A percentile compares a stretch with the other conserved stretches of the same genome.
These are phyloP conservation scores for Cyclargus thomasi DNA, from an alignment of 1,140 invertebrate genomes.

Conservation along the genomic window DNA sequence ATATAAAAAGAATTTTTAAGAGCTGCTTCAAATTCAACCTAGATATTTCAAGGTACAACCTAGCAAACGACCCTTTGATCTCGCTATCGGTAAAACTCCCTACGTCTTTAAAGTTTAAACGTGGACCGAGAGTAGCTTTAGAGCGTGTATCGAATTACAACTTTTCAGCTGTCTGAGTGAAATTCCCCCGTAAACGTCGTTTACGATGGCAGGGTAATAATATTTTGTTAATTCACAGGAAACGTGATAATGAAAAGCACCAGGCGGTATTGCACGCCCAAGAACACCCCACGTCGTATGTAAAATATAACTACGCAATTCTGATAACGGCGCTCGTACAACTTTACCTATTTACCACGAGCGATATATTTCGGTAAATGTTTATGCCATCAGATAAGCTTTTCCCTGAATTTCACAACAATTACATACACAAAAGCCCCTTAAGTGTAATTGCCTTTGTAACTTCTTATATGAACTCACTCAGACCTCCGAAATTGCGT, in stretches of 20 bases:
- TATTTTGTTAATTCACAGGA: slow-evolving; percentile 48
- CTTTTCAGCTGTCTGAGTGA: neutral
- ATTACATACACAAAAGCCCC: slow-evolving; percentile 16
- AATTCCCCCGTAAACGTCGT: neutral
- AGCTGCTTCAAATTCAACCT: slow-evolving; percentile 37
- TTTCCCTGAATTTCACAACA: slow-evolving; percentile 29
- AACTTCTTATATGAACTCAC: slow-evolving; percentile 15
- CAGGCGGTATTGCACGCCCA: slow-evolving; percentile 43
- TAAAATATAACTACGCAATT: slow-evolving; percentile 43
- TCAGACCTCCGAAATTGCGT: slow-evolving; percentile 20
- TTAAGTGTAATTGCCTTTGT: slow-evolving; percentile 13
- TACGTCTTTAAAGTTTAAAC: neutral
- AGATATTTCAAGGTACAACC: slow-evolving; percentile 36
- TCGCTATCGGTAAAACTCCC: slow-evolving; percentile 27
- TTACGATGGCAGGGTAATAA: slow-evolving; percentile 33
- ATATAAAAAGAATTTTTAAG: slow-evolving; percentile 70
- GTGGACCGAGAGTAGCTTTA: neutral
- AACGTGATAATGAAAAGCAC: slow-evolving; percentile 49
- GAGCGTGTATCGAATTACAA: slow-evolving; percentile 2
- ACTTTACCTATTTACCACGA: slow-evolving; percentile 57
- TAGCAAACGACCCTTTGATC: slow-evolving; percentile 46
- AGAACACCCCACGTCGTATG: slow-evolving; percentile 36
- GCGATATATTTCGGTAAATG: slow-evolving; percentile 57
- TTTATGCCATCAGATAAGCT: slow-evolving; percentile 50
- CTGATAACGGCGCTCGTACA: slow-evolving; percentile 63